phyloP scores from a whole-genome alignment of 2,113 vertebrate genomes.

The Nerophis ophidion region DNA sequence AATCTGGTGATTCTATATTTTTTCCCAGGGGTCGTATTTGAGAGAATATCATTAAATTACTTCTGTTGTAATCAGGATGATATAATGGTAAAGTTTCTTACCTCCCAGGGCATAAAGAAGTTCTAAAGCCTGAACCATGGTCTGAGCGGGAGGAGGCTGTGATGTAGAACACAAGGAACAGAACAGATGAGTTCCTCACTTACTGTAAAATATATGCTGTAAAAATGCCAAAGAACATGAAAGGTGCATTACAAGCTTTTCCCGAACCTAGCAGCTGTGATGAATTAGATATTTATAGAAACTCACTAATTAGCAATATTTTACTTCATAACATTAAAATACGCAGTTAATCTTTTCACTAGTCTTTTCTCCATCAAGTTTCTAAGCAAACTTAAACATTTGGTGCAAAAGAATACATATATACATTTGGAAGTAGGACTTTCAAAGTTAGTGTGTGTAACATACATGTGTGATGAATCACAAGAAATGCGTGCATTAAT shows the following conservation, averaged over 20 bases:
- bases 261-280: not conserved
- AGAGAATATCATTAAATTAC: too few relatives aligned
- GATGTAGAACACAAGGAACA: not conserved
- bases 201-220: too few relatives aligned
- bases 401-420: too few relatives aligned
- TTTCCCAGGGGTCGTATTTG: too few relatives aligned
- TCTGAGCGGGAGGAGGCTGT: constrained; percentile 95
- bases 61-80: too few relatives aligned
- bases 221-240: not conserved
- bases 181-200: not conserved
- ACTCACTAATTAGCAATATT: not conserved
- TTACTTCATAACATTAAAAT: not conserved
- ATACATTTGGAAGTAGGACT: too few relatives aligned
- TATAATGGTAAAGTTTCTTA: constrained; percentile 56
- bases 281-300: not conserved
- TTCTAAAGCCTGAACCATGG: constrained; percentile 97
- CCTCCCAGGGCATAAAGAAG: constrained; percentile 94
- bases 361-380: not conserved
- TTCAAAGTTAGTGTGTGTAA: too few relatives aligned
- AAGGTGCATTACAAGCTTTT: not conserved
- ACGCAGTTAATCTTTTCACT: not conserved
- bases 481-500: too few relatives aligned
- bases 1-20: too few relatives aligned
- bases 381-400: not conserved
- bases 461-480: too few relatives aligned